These are phyloP conservation scores for Megamerina dolium DNA, from an alignment of 2,888 invertebrate genomes.

Conservation along the genomic window DNA sequence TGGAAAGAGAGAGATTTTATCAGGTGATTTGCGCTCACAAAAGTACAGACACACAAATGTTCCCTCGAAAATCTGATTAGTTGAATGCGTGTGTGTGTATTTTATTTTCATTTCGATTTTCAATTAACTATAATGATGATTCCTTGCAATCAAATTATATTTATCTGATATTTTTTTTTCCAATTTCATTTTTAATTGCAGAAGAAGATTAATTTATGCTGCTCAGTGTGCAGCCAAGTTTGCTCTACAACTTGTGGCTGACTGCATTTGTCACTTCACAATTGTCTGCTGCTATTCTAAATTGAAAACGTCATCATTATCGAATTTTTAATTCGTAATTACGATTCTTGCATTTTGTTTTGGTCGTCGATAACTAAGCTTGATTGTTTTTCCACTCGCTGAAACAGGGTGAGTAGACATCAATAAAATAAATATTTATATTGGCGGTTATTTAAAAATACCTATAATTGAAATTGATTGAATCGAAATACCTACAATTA, in stretches of 20 bases:
- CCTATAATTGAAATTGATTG: neutral
- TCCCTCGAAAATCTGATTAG: no score
- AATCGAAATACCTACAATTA: neutral
- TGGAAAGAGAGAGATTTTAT: neutral
- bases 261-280: neutral
- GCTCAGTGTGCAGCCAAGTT: no score
- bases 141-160: no score
- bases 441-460: no score
- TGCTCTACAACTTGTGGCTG: neutral
- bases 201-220: no score
- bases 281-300: neutral
- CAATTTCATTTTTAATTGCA: no score
- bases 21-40: no score
- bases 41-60: no score
- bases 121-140: no score
- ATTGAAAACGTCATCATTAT: slow-evolving; percentile 14
- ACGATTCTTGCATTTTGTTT: slow-evolving; percentile 23
- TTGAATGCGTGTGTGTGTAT: no score
- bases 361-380: slow-evolving; percentile 11
- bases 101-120: no score
- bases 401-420: neutral
- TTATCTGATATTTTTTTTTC: no score
- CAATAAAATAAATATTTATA: neutral
- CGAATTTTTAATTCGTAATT: slow-evolving; percentile 17
- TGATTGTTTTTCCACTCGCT: neutral